Conservation (phyloP, 2,888 invertebrate species). For the Trissolcus japonicus region DNA sequence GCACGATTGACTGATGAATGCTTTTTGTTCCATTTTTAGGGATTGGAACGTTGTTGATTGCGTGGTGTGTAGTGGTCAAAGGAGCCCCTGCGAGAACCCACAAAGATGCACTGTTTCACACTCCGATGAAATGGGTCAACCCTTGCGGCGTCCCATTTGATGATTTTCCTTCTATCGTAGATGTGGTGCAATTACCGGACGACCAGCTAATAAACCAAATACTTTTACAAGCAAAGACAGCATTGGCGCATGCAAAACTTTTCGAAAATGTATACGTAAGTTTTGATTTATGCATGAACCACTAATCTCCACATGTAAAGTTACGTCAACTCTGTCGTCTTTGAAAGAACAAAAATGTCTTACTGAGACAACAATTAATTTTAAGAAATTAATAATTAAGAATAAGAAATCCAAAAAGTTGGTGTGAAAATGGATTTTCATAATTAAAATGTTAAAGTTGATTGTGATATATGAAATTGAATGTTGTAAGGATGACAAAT, state of each 20-base stretch:
- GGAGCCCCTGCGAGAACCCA: conserved; percentile 71
- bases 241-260: conserved; percentile 74
- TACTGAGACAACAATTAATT: too few relatives aligned
- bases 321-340: too few relatives aligned
- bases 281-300: conserved; percentile 55
- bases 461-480: too few relatives aligned
- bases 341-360: too few relatives aligned
- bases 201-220: conserved; percentile 75
- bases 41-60: conserved; percentile 70
- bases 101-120: conserved; percentile 65
- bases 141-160: conserved; percentile 77
- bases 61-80: conserved; percentile 68
- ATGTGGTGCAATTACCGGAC: conserved; percentile 71
- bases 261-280: conserved; percentile 78
- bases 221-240: conserved; percentile 75
- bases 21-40: conserved; percentile 62
- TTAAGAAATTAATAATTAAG: too few relatives aligned
- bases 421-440: too few relatives aligned
- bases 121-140: conserved; percentile 78
- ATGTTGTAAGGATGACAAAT: too few relatives aligned
- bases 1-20: conserved; percentile 1
- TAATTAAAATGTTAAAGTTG: too few relatives aligned
- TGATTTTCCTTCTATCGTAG: conserved; percentile 67
- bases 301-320: too few relatives aligned
- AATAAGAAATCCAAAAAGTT: too few relatives aligned